These are phyloP conservation scores for Neoitamus cyanurus DNA, from an alignment of 2,888 invertebrate species.

Conservation along the genomic window DNA sequence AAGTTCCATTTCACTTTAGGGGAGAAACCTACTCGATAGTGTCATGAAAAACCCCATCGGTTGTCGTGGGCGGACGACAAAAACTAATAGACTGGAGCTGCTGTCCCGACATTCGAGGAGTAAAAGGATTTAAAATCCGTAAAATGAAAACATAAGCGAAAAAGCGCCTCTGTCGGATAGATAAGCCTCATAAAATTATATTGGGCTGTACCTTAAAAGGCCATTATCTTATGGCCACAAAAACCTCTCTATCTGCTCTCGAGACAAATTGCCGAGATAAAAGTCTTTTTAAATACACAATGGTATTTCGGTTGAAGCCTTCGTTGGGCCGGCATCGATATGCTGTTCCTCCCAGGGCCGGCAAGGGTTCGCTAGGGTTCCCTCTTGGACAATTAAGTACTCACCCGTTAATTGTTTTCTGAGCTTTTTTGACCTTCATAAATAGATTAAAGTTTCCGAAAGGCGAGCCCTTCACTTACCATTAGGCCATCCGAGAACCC, in stretches of 20 bases:
- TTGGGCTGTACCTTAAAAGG: slow-evolving; percentile 34
- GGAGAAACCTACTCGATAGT: background rate
- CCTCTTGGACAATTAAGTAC: slow-evolving; percentile 39
- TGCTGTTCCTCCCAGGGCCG: background rate
- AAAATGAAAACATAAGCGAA: background rate
- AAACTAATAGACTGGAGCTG: slow-evolving; percentile 4
- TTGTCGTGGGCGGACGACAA: background rate
- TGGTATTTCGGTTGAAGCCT: background rate
- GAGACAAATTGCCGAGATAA: slow-evolving; percentile 37
- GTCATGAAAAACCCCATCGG: background rate
- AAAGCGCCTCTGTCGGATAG: slow-evolving; percentile 14
- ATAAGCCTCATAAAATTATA: slow-evolving; percentile 41
- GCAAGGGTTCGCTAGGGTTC: slow-evolving; percentile 34
- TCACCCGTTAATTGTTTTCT: slow-evolving; percentile 34
- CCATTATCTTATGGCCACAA: slow-evolving; percentile 42
- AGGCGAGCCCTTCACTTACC: background rate
- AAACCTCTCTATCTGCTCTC: slow-evolving; percentile 17
- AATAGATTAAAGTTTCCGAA: slow-evolving; percentile 34
- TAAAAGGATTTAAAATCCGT: slow-evolving; percentile 27
- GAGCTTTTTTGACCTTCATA: slow-evolving; percentile 41
- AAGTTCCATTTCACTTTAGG: background rate
- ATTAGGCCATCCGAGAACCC: background rate
- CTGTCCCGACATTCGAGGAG: background rate
- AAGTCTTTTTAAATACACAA: slow-evolving; percentile 37
- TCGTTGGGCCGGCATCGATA: background rate